Evolutionary conservation across 2,797 vertebrate species (phyloP).

Genomic region (Cetoscarus ocellatus): DNA sequence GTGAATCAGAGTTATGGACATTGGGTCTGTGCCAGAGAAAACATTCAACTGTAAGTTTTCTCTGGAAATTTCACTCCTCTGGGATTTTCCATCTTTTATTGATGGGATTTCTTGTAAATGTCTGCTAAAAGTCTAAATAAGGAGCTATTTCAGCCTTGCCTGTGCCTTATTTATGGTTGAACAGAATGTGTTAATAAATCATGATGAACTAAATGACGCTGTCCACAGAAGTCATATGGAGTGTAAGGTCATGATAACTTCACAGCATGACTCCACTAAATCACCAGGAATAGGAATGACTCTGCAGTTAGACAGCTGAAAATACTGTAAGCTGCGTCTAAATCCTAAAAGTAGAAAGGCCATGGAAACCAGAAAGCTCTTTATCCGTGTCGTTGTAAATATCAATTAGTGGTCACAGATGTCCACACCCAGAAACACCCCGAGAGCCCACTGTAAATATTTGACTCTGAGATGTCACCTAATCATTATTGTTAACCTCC

Average conservation of each 20-base stretch:
- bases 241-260: slow-evolving; percentile 39
- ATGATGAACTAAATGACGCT: not conserved
- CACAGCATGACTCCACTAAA: slow-evolving; percentile 25
- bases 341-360: slow-evolving; percentile 72
- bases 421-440: slow-evolving; percentile 74
- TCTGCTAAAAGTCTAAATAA: slow-evolving; percentile 11
- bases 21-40: slow-evolving; percentile 1
- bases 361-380: slow-evolving; percentile 61
- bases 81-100: slow-evolving; percentile 4
- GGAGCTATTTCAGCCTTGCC: not conserved
- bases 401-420: slow-evolving; percentile 75
- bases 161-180: slow-evolving; percentile 1
- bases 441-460: slow-evolving; percentile 73
- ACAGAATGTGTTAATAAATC: slow-evolving; percentile 16
- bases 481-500: slow-evolving; percentile 49
- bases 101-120: not conserved
- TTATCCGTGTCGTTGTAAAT: slow-evolving; percentile 74
- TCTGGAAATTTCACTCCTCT: slow-evolving; percentile 9
- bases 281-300: slow-evolving; percentile 58
- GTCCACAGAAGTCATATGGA: slow-evolving; percentile 12
- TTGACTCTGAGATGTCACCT: slow-evolving; percentile 63
- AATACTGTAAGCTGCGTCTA: slow-evolving; percentile 32
- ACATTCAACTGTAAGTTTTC: slow-evolving; percentile 1
- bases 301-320: slow-evolving; percentile 46
- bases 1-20: not conserved